These are phyloP conservation scores for Salvelinus alpinus DNA, from an alignment of 2,113 vertebrate genomes.

Conservation along the genomic window DNA sequence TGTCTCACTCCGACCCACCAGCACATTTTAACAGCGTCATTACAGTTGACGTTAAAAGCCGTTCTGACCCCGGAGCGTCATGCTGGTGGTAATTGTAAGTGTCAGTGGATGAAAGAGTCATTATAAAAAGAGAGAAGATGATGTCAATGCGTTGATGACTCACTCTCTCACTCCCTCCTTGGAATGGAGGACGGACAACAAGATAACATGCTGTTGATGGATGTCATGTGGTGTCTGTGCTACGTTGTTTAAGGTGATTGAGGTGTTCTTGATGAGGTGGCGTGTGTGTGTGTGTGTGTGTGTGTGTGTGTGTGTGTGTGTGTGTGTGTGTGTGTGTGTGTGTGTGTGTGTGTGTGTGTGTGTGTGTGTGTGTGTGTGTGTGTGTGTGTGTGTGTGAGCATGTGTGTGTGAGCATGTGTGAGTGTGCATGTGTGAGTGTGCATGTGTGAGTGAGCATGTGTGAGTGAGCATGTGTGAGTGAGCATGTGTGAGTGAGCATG, in stretches of 20 bases:
- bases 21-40: not conserved
- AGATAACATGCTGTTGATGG: constrained; percentile 13
- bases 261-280: constrained; percentile 15
- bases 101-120: constrained; percentile 1
- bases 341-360: not conserved
- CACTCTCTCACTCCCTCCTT: not conserved
- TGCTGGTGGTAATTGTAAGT: constrained; percentile 10
- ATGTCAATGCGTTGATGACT: constrained; percentile 1
- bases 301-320: constrained; percentile 11
- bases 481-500: too few relatives aligned
- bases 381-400: not conserved
- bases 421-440: too few relatives aligned
- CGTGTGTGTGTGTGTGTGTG: too few relatives aligned
- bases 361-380: not conserved
- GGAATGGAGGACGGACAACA: too few relatives aligned
- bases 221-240: constrained; percentile 8
- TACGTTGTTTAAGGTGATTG: constrained; percentile 34
- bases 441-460: too few relatives aligned
- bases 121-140: constrained; percentile 12
- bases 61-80: not conserved
- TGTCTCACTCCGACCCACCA: not conserved
- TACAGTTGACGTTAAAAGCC: not conserved
- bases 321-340: not conserved
- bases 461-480: too few relatives aligned
- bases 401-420: not conserved